Base-by-base conservation (phyloP, 2,113 vertebrate species). In the Mobula birostris region DNA sequence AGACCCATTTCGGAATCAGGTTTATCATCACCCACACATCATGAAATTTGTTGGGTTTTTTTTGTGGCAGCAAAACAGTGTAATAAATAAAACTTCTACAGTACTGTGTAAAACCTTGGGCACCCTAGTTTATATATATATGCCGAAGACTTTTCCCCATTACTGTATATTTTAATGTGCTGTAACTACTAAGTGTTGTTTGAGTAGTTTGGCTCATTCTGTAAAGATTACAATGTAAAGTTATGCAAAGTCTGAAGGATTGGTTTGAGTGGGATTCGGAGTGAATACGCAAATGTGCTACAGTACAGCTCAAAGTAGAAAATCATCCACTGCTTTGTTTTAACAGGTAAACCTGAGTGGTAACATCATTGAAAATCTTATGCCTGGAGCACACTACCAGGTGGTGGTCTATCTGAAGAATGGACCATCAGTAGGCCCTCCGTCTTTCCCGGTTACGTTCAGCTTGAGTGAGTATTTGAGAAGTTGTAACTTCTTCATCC, bases 341-440 rank as follows among this genome's bases (percentile, higher is more conserved):
- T 95, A 61, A 7, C 94, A 99, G 99, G 98, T 99, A 94, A 99
- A 99, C 95, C 97, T 97, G 1, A 99, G 98, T 6, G 98, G 97
- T 95, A 97, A 96, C 95, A 95, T 98, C 94, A 98, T 99, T 96
- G 97, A 95, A 90, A 97, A 98, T 95, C 97, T 99, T 94, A 98
- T 97, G 56, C 98, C 98, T 0, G 98, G 98, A 1, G 99, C 98
- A 61, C 98, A 99, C 96, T 99, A 99, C 96, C 96, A 97, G 90
- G 98, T 99, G 90, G 96, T 98, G 94, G 97, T 99, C 93, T 99
- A 98, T 63, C 96, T 99, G 95, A 96, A 97, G 66, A 99, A 98
- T 95, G 98, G 98, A 0, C 98, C 98, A 0, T 96, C 99, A 94
- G 96, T 98, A 94, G 99, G 99, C 68, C 99, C 98, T 0, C 97